These are phyloP conservation scores for Aradophagus sp. DNA, from an alignment of 1,140 invertebrate species.

Conservation along the genomic window DNA sequence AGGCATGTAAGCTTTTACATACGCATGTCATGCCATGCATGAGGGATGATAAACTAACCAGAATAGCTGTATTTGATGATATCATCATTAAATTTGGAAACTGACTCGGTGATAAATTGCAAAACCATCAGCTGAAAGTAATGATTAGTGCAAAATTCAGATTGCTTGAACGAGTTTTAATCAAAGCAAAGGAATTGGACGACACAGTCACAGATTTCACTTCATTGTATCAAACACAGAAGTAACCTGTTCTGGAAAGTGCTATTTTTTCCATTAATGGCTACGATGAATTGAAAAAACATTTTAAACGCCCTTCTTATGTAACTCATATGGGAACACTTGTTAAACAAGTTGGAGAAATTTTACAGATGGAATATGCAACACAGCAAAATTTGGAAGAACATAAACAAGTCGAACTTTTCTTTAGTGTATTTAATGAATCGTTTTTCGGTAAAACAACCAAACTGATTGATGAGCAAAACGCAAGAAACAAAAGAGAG, in stretches of 20 bases:
- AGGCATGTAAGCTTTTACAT: conserved; percentile 3
- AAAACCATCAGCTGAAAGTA: background rate
- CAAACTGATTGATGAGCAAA: conserved; percentile 16
- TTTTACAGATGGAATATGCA: conserved; percentile 10
- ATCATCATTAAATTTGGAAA: conserved; percentile 9
- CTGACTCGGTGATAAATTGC: conserved; percentile 12
- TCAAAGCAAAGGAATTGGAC: conserved; percentile 7
- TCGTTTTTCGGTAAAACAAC: conserved; percentile 3
- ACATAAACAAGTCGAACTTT: conserved; percentile 12
- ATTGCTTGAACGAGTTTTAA: conserved; percentile 3
- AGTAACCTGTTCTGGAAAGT: conserved; percentile 8
- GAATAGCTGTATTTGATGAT: background rate
- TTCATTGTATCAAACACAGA: conserved; percentile 2
- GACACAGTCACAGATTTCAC: background rate
- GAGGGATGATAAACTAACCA: conserved; percentile 2
- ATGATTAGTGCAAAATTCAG: conserved; percentile 14
- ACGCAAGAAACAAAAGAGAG: background rate
- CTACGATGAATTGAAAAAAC: conserved; percentile 7
- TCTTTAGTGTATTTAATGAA: conserved; percentile 17
- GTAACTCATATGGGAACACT: conserved; percentile 25
- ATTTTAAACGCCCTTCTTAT: conserved; percentile 6
- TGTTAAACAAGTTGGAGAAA: background rate
- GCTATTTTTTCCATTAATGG: conserved; percentile 5
- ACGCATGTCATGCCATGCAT: background rate
- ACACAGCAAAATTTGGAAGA: conserved; percentile 1